These are phyloP conservation scores for Diachasma alloeum DNA, from an alignment of 1,140 invertebrate genomes.

Conservation along the genomic window DNA sequence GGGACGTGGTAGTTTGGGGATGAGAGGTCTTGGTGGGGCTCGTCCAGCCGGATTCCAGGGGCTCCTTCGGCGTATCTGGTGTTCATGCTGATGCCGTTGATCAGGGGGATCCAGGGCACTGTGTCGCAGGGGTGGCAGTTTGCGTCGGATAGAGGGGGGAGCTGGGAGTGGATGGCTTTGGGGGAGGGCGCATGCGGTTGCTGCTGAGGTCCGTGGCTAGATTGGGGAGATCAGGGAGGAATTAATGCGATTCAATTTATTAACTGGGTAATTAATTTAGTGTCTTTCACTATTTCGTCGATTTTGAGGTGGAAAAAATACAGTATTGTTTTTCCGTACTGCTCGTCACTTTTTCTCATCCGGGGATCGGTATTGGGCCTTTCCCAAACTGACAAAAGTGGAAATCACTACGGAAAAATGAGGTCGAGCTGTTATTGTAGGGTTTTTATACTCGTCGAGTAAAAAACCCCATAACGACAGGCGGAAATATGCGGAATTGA, in stretches of 20 bases:
- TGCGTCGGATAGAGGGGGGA: conserved; percentile 45
- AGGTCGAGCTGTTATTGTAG: too few species aligned
- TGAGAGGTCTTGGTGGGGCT: neutral
- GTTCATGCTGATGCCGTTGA: conserved; percentile 10
- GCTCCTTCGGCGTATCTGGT: conserved; percentile 26
- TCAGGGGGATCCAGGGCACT: conserved; percentile 79
- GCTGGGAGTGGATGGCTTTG: conserved; percentile 21
- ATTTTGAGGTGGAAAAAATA: too few species aligned
- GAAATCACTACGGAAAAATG: too few species aligned
- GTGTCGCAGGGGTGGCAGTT: conserved; percentile 79
- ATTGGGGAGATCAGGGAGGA: neutral
- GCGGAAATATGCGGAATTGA: too few species aligned
- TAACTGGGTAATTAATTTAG: too few species aligned
- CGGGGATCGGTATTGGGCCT: too few species aligned
- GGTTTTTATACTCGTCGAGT: too few species aligned
- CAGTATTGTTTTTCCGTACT: too few species aligned
- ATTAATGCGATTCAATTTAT: neutral
- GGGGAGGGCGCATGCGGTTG: conserved; percentile 23
- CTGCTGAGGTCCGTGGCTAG: neutral
- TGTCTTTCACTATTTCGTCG: too few species aligned
- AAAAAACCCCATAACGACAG: too few species aligned
- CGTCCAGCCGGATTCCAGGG: neutral
- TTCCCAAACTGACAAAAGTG: too few species aligned
- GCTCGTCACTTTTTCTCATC: too few species aligned
- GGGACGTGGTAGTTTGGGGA: conserved; percentile 6